Conservation (phyloP, 2,888 invertebrate genomes). For the Tipula confusa region DNA sequence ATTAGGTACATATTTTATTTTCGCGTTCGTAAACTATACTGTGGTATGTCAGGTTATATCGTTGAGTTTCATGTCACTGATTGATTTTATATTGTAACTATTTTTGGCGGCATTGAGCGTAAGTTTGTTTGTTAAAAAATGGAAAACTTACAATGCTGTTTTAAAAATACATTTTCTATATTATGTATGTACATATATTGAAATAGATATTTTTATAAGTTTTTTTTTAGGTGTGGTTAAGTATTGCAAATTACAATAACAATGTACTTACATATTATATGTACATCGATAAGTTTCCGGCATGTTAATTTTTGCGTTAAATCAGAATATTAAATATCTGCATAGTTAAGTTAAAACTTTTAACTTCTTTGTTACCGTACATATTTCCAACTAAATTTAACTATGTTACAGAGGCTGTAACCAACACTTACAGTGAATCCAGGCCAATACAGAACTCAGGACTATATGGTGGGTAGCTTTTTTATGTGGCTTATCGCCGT, state of each 20-base stretch:
- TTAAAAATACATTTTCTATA: neutral
- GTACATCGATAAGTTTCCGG: neutral
- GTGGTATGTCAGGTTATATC: neutral
- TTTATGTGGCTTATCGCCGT: too few relatives aligned
- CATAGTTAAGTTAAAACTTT: too few relatives aligned
- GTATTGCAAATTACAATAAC: neutral
- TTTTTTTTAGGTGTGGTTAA: neutral
- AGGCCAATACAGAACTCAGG: too few relatives aligned
- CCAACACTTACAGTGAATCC: too few relatives aligned
- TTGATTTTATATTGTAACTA: neutral
- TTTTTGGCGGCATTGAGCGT: slow-evolving; percentile 12
- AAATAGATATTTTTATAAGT: neutral
- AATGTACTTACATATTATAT: neutral
- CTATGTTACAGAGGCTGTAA: too few relatives aligned
- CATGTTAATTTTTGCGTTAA: neutral
- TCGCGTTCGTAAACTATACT: neutral
- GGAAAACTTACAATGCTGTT: neutral
- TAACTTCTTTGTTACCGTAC: too few relatives aligned
- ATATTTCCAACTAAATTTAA: too few relatives aligned
- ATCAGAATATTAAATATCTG: neutral
- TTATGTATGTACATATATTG: neutral
- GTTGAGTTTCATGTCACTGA: neutral
- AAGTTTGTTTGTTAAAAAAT: neutral
- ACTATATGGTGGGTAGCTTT: too few relatives aligned
- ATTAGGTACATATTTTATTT: neutral